Base-by-base conservation (phyloP, 2,888 invertebrate genomes). In the Cyclophora punctaria region DNA sequence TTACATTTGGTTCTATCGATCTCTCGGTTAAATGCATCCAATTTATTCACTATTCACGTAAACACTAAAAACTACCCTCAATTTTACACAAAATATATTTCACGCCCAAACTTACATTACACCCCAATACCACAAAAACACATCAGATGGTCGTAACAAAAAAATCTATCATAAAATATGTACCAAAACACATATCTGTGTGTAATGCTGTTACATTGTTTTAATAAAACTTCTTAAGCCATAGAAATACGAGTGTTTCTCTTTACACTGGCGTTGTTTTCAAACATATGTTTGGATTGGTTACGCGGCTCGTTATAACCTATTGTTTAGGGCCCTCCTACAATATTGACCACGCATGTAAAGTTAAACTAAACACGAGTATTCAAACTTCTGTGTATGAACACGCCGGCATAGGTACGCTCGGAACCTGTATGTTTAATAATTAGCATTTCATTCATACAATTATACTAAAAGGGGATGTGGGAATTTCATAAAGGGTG, bases 211-310 rank as follows among this genome's bases (percentile, higher is more conserved):
- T 61, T 59, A 50, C 56, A 58, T 59, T 67, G 48, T 68, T 66
- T 59, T 66, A 66, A 69, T 67, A 68, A 68, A 72, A 72, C 64
- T 71, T 72, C 64, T 59, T 62, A 63, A 70, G 64, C 64, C 65
- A 57, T 56, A 55, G 53, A 53, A 53, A 63, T 56, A 56, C 61
- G 57, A 60, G 62, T 63, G 63, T 64, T 57, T 55, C 44, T 52
- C 51, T 56, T 56, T 46, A 51, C 48, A 47, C 51, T 45, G 37
- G 45, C 49, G 47, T 51, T 54, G 53, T 57, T 59, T 51, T 44
- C 46, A 40, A 52, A 49, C 56, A 55, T 51, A 52, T 55, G 57
- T 59, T 56, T 57, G 42, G 50, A 55, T 59, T 56, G 50, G 51
- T 48, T 50, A 46, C 44, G 44, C 33, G 46, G 5, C 53, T 55